Percentiles rank a stretch among this genome's conserved stretches.
phyloP scores from a whole-genome alignment of 2,888 invertebrate genomes.

The Margaritifera margaritifera region DNA sequence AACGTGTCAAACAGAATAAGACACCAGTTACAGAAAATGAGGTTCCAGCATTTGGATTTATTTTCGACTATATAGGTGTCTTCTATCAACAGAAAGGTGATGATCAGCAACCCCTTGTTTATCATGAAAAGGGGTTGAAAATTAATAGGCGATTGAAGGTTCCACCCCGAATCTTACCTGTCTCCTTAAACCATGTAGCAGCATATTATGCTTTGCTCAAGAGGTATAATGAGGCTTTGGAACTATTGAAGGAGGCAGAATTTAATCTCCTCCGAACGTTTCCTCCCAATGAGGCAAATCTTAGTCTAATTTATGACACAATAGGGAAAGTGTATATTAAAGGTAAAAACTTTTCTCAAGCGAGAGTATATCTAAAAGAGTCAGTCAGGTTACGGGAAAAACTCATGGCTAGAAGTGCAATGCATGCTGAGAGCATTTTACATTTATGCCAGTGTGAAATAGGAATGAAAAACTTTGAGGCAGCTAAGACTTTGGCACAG shows the following conservation, averaged over 20 bases:
- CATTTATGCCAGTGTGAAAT: constrained; percentile 6
- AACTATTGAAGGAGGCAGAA: constrained; percentile 27
- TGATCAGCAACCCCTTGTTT: constrained; percentile 33
- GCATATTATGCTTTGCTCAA: constrained; percentile 8
- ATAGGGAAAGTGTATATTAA: constrained; percentile 21
- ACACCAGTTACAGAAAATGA: constrained; percentile 6
- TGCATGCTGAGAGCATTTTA: constrained; percentile 19
- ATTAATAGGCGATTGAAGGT: constrained; percentile 36
- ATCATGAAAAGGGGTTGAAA: constrained; percentile 37
- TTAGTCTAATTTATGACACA: constrained; percentile 23
- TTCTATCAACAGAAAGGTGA: constrained; percentile 43
- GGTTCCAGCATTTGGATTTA: constrained; percentile 30
- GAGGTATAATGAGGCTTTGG: constrained; percentile 25
- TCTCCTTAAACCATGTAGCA: constrained; percentile 46
- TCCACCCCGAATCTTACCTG: constrained; percentile 32
- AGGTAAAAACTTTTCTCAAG: constrained; percentile 12
- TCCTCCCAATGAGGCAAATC: constrained; percentile 7
- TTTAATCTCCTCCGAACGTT: constrained; percentile 14
- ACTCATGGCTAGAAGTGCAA: constrained; percentile 6
- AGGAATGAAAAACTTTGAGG: neutral
- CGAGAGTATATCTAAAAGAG: constrained; percentile 19
- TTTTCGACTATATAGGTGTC: constrained; percentile 51
- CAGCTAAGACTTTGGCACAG: too few relatives aligned
- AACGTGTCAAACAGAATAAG: too few relatives aligned
- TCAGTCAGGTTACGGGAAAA: constrained; percentile 20